phyloP scores from a whole-genome alignment of 2,888 invertebrate species.

The Psococerastis gibbosa region DNA sequence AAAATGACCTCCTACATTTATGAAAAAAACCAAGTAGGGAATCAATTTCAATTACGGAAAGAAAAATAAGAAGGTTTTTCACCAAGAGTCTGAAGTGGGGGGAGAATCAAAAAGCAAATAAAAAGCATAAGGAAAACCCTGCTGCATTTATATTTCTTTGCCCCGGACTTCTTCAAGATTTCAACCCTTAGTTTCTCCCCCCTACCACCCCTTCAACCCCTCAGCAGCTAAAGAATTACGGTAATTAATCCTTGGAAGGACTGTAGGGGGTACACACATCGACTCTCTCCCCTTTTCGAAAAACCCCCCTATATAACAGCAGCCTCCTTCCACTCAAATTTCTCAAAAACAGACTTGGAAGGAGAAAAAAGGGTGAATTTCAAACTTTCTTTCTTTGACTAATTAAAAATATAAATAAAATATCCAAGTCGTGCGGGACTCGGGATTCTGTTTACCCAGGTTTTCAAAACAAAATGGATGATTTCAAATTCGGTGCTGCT shows the following conservation, averaged over 20 bases:
- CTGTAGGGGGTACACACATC: slow-evolving; percentile 10
- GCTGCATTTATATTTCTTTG: no score
- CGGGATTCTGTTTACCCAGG: slow-evolving; percentile 4
- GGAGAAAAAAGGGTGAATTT: slow-evolving; percentile 10
- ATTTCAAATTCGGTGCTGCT: background rate
- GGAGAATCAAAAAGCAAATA: no score
- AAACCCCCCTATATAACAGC: no score
- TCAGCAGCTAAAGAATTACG: slow-evolving; percentile 9
- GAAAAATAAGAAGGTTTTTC: no score
- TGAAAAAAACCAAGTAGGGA: no score
- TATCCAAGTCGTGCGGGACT: slow-evolving; percentile 8
- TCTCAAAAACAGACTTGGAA: slow-evolving; percentile 11
- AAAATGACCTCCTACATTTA: no score
- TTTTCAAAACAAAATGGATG: slow-evolving; percentile 1
- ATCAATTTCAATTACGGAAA: no score
- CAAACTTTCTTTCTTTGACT: slow-evolving; percentile 10
- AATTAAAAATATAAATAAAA: slow-evolving; percentile 11
- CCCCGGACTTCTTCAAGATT: no score
- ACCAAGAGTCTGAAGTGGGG: no score
- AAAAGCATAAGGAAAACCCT: no score
- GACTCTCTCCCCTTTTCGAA: no score
- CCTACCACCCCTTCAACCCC: background rate
- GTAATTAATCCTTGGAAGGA: slow-evolving; percentile 11
- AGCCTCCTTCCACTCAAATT: slow-evolving; percentile 7
- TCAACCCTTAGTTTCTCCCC: no score